These are phyloP conservation scores for Sinopyrophorus schimmeli DNA, from an alignment of 2,888 invertebrate genomes.

Conservation along the genomic window DNA sequence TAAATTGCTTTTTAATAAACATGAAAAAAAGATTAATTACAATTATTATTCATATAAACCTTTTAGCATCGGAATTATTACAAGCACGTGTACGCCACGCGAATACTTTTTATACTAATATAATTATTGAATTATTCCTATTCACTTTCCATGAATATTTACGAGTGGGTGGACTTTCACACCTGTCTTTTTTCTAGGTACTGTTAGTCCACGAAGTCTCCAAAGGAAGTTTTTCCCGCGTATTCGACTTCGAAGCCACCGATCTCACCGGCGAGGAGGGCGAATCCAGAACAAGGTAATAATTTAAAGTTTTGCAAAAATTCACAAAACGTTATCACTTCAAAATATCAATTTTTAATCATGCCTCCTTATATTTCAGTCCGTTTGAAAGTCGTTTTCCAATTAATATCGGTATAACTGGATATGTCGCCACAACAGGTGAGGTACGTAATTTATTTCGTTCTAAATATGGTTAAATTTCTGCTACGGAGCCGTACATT, in stretches of 20 bases:
- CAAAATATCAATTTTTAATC: slow-evolving; percentile 4
- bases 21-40: too few species aligned
- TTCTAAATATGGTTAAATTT: slow-evolving; percentile 6
- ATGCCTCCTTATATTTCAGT: slow-evolving; percentile 55
- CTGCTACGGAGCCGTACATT: too few species aligned
- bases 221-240: slow-evolving; percentile 90
- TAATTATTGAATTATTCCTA: slow-evolving; percentile 5
- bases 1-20: too few species aligned
- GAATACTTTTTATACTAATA: slow-evolving; percentile 4
- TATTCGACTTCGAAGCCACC: slow-evolving; percentile 91
- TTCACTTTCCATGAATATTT: slow-evolving; percentile 7
- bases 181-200: slow-evolving; percentile 59
- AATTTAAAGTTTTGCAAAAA: slow-evolving; percentile 5
- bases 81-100: background rate
- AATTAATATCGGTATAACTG: slow-evolving; percentile 93
- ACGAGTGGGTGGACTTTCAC: slow-evolving; percentile 5
- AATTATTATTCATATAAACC: too few species aligned
- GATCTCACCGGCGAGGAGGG: slow-evolving; percentile 83
- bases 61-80: too few species aligned
- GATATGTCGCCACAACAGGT: slow-evolving; percentile 92
- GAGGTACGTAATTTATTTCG: slow-evolving; percentile 67
- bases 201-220: slow-evolving; percentile 88
- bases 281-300: slow-evolving; percentile 74
- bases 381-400: slow-evolving; percentile 93
- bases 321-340: slow-evolving; percentile 27